phyloP scores from a whole-genome alignment of 2,888 invertebrate genomes.

The Xylota sylvarum region DNA sequence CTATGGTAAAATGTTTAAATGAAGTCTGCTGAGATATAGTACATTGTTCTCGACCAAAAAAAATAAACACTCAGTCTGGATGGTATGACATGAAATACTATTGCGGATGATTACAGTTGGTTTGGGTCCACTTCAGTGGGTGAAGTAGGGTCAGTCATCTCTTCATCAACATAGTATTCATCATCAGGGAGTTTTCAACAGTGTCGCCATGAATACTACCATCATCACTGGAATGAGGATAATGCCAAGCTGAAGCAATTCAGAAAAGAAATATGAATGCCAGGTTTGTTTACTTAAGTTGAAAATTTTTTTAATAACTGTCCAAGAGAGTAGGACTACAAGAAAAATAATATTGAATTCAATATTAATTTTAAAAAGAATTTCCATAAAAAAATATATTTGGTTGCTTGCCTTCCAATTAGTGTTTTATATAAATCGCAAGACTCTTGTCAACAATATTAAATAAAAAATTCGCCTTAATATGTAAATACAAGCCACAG shows the following conservation, averaged over 20 bases:
- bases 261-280: constrained; percentile 2
- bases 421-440: no score
- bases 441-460: no score
- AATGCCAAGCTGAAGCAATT: not conserved
- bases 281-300: no score
- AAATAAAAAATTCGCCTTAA: no score
- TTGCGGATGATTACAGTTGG: no score
- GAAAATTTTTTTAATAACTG: no score
- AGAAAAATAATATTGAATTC: no score
- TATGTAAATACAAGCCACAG: no score
- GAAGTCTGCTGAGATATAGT: constrained; percentile 21
- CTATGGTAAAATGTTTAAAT: constrained; percentile 26
- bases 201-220: constrained; percentile 15
- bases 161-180: constrained; percentile 36
- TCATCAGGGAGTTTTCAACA: constrained; percentile 36
- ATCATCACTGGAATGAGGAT: constrained; percentile 6
- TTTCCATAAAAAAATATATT: no score
- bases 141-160: constrained; percentile 57
- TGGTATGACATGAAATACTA: not conserved
- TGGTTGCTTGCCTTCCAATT: no score
- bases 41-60: constrained; percentile 9
- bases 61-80: not conserved
- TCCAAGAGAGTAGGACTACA: no score
- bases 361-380: no score
- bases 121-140: not conserved